These are phyloP conservation scores for Acipenser transmontanus DNA, from an alignment of 2,797 vertebrate genomes.

Conservation along the genomic window DNA sequence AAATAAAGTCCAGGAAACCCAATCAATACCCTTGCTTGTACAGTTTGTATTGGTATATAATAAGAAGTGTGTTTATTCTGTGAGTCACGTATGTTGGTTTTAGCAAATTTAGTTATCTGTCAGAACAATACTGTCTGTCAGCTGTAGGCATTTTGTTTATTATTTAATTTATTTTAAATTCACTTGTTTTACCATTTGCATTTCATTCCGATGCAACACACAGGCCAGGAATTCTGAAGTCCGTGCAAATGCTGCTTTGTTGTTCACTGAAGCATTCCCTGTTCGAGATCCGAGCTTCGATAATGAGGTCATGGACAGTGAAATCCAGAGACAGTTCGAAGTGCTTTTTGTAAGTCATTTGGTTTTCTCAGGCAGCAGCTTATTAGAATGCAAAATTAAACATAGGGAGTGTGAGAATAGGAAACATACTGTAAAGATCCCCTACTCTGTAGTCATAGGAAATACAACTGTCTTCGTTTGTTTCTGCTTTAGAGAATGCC, in stretches of 20 bases:
- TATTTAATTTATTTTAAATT: background rate
- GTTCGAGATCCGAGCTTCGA: constrained; percentile 69
- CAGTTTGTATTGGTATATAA: too few relatives aligned
- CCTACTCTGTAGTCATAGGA: too few relatives aligned
- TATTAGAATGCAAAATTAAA: too few relatives aligned
- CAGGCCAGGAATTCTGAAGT: constrained; percentile 86
- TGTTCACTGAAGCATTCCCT: constrained; percentile 89
- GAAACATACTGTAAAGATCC: too few relatives aligned
- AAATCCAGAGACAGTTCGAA: constrained; percentile 88
- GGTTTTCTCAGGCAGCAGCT: background rate
- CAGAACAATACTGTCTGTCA: too few relatives aligned
- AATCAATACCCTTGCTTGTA: too few relatives aligned
- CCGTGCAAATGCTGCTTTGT: constrained; percentile 80
- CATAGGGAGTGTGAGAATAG: too few relatives aligned
- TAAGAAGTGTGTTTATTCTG: too few relatives aligned
- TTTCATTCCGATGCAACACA: background rate
- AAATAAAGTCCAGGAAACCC: too few relatives aligned
- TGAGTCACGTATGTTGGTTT: too few relatives aligned
- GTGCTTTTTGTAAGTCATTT: constrained; percentile 70
- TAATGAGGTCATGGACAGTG: constrained; percentile 58
- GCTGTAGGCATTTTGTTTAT: background rate
- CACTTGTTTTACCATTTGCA: background rate
- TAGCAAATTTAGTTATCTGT: too few relatives aligned
- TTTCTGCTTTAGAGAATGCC: background rate
- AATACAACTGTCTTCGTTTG: background rate